These are phyloP conservation scores for Mastacembelus armatus DNA, from an alignment of 2,797 vertebrate species.

Conservation along the genomic window DNA sequence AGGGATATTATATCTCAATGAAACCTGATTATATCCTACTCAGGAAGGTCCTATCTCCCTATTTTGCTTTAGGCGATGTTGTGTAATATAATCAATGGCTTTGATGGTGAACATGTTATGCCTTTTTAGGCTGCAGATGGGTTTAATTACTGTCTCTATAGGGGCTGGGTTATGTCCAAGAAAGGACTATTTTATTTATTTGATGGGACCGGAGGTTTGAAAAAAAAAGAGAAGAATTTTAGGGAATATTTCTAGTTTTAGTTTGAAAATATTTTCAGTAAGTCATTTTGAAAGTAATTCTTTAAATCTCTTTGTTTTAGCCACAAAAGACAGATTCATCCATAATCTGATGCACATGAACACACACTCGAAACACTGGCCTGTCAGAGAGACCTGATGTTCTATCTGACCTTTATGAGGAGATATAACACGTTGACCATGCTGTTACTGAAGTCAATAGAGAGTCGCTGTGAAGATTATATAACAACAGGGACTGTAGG, in stretches of 20 bases:
- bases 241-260: background rate
- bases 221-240: background rate
- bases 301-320: too few species aligned
- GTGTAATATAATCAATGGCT: constrained; percentile 57
- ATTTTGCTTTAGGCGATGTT: constrained; percentile 30
- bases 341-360: background rate
- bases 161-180: constrained; percentile 3
- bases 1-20: constrained; percentile 12
- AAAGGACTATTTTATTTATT: constrained; percentile 1
- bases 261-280: background rate
- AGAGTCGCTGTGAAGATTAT: background rate
- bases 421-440: background rate
- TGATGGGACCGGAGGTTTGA: background rate
- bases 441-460: background rate
- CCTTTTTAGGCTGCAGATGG: constrained; percentile 25
- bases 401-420: background rate
- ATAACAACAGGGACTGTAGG: constrained; percentile 1
- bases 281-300: too few species aligned
- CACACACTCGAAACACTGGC: too few species aligned
- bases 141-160: constrained; percentile 19
- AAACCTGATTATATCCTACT: constrained; percentile 57
- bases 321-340: background rate
- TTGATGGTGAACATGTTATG: constrained; percentile 44
- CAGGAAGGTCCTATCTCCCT: constrained; percentile 39
- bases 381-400: constrained; percentile 3